Conservation (phyloP, 2,113 vertebrate genomes). For the Pimephales promelas region DNA sequence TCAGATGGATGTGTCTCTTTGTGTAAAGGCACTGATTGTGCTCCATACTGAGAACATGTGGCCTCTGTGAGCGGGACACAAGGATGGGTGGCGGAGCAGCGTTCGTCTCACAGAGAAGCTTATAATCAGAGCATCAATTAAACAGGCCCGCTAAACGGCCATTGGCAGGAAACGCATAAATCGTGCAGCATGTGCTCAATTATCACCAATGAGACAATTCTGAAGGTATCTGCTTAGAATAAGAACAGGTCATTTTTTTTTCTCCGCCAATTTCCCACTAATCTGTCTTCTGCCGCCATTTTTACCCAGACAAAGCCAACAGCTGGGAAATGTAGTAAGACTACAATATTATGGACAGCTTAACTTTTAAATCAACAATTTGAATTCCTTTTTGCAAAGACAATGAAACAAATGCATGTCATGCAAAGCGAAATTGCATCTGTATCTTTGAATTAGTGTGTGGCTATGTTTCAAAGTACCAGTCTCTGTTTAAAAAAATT, state of each 20-base stretch:
- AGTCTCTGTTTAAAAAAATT: background rate
- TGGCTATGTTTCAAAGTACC: background rate
- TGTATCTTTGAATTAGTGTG: background rate
- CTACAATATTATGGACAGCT: background rate
- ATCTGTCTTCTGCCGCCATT: conserved; percentile 53
- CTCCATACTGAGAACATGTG: conserved; percentile 56
- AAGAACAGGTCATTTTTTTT: conserved; percentile 68
- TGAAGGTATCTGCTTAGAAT: conserved; percentile 67
- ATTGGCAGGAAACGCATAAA: conserved; percentile 65
- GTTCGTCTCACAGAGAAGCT: conserved; percentile 59
- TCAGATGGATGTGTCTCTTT: conserved; percentile 50
- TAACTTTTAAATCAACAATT: background rate
- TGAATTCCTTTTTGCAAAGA: background rate
- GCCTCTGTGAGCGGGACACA: conserved; percentile 43
- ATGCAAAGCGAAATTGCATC: background rate
- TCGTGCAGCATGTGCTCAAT: conserved; percentile 68
- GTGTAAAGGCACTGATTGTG: conserved; percentile 46
- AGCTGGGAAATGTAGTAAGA: conserved; percentile 39
- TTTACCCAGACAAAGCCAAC: conserved; percentile 53
- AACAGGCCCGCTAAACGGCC: conserved; percentile 60
- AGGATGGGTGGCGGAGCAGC: conserved; percentile 46
- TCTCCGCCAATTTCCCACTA: conserved; percentile 42
- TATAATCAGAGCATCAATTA: conserved; percentile 60
- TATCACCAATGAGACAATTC: conserved; percentile 73
- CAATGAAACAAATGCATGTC: no score